Evolutionary conservation across 2,797 vertebrate genomes (phyloP).

Genomic region (Dromococcyx pavoninus): DNA sequence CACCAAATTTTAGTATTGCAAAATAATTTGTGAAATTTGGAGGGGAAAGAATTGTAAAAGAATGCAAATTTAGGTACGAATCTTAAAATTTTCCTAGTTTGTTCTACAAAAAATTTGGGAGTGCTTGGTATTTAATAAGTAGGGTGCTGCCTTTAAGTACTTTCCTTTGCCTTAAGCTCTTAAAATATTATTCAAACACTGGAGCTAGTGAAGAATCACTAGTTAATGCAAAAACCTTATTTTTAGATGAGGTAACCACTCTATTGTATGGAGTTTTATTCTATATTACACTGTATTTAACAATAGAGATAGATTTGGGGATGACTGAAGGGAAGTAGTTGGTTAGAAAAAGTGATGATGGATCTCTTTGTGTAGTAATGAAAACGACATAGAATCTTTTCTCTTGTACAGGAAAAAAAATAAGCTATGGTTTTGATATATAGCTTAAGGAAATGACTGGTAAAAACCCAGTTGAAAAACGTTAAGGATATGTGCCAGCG

Average conservation of each 20-base stretch:
- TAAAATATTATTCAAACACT: not conserved
- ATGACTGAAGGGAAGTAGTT: constrained; percentile 34
- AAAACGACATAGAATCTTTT: constrained; percentile 19
- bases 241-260: constrained; percentile 32
- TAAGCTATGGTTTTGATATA: constrained; percentile 38
- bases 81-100: not conserved
- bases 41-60: not conserved
- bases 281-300: not conserved
- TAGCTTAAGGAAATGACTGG: constrained; percentile 42
- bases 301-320: not conserved
- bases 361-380: not conserved
- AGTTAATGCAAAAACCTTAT: constrained; percentile 1
- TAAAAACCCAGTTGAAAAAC: not conserved
- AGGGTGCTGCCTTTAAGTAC: not conserved
- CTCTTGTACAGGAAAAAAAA: not conserved
- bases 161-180: constrained; percentile 10
- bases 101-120: not conserved
- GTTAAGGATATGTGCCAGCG: constrained; percentile 10
- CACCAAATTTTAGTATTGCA: not conserved
- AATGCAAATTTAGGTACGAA: not conserved
- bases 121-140: constrained; percentile 9
- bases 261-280: not conserved
- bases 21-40: not conserved
- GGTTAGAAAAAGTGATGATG: constrained; percentile 12
- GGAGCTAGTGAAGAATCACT: not conserved